Percentiles rank a stretch among this genome's conserved stretches.
Evolutionary conservation across 2,113 vertebrate genomes (phyloP).

Genomic region (Anser brachyrhynchus): DNA sequence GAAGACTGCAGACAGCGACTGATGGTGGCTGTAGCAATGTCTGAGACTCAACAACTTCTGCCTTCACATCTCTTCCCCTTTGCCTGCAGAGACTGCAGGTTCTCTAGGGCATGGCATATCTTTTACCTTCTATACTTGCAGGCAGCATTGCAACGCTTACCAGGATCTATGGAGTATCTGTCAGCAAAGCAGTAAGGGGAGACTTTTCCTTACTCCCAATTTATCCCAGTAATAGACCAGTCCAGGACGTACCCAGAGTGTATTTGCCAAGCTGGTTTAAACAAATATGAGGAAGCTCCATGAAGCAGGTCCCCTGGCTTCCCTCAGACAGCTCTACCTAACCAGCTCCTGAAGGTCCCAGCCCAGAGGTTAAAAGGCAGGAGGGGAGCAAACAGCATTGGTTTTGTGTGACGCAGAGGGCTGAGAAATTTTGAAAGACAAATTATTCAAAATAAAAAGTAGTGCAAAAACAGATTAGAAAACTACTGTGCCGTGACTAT

Average conservation of each 20-base stretch:
- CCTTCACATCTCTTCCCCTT: not conserved
- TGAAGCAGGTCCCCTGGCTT: not conserved
- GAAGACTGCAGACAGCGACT: not conserved
- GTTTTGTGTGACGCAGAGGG: constrained; percentile 20
- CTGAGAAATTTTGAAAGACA: constrained; percentile 23
- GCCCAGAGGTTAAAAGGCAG: not conserved
- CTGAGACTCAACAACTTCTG: not conserved
- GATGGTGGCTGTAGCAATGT: not conserved
- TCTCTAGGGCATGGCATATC: not conserved
- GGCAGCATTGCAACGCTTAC: not conserved
- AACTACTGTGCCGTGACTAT: constrained; percentile 41
- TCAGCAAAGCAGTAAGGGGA: not conserved
- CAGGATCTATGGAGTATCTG: not conserved
- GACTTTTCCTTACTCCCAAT: not conserved
- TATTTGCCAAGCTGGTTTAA: not conserved
- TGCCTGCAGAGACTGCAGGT: not conserved
- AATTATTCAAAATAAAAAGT: constrained; percentile 25
- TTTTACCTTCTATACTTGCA: not conserved
- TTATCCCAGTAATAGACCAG: not conserved
- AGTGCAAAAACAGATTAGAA: constrained; percentile 44
- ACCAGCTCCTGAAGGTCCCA: not conserved
- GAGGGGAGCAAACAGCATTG: constrained; percentile 4
- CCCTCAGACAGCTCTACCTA: not conserved
- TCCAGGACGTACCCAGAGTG: not conserved
- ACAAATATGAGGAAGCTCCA: not conserved